A percentile compares a stretch with the other conserved stretches of the same genome.
These are phyloP conservation scores for Hyppa rectilinea DNA, from an alignment of 2,888 invertebrate genomes.

Conservation along the genomic window DNA sequence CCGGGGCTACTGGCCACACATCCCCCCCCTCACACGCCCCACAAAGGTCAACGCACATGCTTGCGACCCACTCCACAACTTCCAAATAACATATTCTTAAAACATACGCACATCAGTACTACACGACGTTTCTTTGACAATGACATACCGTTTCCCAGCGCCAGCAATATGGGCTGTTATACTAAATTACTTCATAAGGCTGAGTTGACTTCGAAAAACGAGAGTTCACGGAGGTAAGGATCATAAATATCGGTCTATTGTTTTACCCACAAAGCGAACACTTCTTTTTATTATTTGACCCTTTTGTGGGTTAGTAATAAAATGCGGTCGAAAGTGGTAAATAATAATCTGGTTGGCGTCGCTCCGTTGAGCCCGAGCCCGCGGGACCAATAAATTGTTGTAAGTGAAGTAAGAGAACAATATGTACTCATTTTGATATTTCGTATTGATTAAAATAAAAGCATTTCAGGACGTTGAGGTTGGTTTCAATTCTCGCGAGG, in stretches of 20 bases:
- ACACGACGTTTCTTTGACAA: constrained; percentile 57
- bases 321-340: constrained; percentile 77
- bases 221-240: constrained; percentile 65
- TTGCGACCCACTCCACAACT: constrained; percentile 40
- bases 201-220: constrained; percentile 63
- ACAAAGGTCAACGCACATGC: constrained; percentile 60
- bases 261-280: constrained; percentile 72
- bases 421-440: constrained; percentile 72
- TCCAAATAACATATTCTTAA: constrained; percentile 61
- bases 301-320: constrained; percentile 75
- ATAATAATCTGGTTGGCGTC: constrained; percentile 76
- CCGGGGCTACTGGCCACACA: constrained; percentile 48
- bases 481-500: constrained; percentile 59
- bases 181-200: constrained; percentile 65
- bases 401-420: constrained; percentile 69
- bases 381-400: constrained; percentile 72
- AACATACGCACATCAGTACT: constrained; percentile 57
- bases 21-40: constrained; percentile 34
- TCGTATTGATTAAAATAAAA: constrained; percentile 72
- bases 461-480: constrained; percentile 62
- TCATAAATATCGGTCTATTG: constrained; percentile 75
- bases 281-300: constrained; percentile 78
- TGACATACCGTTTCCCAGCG: constrained; percentile 55
- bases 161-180: constrained; percentile 53
- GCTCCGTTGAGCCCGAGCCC: constrained; percentile 69